These are phyloP conservation scores for Agrochola macilenta DNA, from an alignment of 2,888 invertebrate species.

Conservation along the genomic window DNA sequence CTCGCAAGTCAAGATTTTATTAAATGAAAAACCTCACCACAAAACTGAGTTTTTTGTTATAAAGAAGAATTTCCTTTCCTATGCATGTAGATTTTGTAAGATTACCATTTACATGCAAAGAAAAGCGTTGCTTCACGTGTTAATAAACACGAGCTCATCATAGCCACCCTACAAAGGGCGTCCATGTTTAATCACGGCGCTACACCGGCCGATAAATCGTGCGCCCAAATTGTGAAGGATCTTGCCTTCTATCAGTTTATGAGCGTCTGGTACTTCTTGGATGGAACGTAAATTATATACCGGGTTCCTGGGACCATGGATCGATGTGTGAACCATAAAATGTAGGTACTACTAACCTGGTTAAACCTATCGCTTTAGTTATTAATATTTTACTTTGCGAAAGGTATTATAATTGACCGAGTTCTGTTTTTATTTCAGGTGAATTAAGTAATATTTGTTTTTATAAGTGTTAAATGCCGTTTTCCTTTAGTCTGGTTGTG, in stretches of 20 bases:
- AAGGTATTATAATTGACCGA: not conserved
- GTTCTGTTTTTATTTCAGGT: too few species aligned
- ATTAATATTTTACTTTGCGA: not conserved
- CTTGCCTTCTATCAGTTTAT: constrained; percentile 79
- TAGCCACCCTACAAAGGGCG: constrained; percentile 57
- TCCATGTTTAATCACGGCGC: constrained; percentile 82
- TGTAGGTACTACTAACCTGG: too few species aligned
- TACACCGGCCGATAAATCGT: constrained; percentile 77
- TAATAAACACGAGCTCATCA: constrained; percentile 48
- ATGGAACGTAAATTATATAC: constrained; percentile 31
- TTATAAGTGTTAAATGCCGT: too few species aligned
- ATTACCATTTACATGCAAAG: constrained; percentile 25
- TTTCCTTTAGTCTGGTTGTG: too few species aligned
- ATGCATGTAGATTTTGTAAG: constrained; percentile 25
- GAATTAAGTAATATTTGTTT: too few species aligned
- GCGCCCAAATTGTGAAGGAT: constrained; percentile 67
- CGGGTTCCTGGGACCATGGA: constrained; percentile 21
- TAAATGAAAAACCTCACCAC: not conserved
- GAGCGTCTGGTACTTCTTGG: constrained; percentile 39
- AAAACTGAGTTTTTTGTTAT: not conserved
- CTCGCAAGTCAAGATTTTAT: too few species aligned
- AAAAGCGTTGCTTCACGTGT: constrained; percentile 30
- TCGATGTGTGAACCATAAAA: constrained; percentile 13
- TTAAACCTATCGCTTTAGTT: too few species aligned
- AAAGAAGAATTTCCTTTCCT: not conserved